Evolutionary conservation across 2,797 vertebrate species (phyloP).

Genomic region (Pantherophis alleghaniensis): DNA sequence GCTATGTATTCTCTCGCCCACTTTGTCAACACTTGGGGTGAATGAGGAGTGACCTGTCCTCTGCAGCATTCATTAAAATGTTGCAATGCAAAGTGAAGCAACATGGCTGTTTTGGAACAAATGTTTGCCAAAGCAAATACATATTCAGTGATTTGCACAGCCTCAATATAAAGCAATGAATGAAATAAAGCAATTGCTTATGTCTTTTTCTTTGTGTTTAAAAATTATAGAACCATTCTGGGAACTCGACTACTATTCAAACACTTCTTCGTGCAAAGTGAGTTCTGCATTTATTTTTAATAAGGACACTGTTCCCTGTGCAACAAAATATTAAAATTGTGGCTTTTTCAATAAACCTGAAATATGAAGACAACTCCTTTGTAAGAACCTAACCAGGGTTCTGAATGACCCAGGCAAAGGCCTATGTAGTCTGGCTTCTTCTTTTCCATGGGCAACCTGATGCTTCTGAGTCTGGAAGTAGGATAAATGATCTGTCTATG

Average conservation of each 20-base stretch:
- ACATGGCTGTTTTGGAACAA: neutral
- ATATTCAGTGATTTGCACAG: neutral
- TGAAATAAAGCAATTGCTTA: slow-evolving; percentile 23
- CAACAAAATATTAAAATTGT: slow-evolving; percentile 6
- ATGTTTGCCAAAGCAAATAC: neutral
- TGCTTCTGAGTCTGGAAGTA: neutral
- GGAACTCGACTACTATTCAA: slow-evolving; percentile 34
- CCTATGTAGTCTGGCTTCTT: neutral
- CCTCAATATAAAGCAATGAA: neutral
- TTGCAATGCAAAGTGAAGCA: neutral
- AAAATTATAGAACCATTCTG: slow-evolving; percentile 42
- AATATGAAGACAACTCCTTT: neutral
- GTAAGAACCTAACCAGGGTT: neutral
- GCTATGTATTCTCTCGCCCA: neutral
- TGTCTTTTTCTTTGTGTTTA: slow-evolving; percentile 32
- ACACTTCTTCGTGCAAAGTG: slow-evolving; percentile 43
- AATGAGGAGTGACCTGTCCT: neutral
- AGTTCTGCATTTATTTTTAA: neutral
- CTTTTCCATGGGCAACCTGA: neutral
- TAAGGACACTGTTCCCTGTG: neutral
- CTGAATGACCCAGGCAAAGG: neutral
- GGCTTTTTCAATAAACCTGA: slow-evolving; percentile 4
- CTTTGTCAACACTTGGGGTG: neutral
- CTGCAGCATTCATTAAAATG: neutral
- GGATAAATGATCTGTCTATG: neutral